phyloP scores from a whole-genome alignment of 2,797 vertebrate species.

The Ctenopoma kingsleyae region DNA sequence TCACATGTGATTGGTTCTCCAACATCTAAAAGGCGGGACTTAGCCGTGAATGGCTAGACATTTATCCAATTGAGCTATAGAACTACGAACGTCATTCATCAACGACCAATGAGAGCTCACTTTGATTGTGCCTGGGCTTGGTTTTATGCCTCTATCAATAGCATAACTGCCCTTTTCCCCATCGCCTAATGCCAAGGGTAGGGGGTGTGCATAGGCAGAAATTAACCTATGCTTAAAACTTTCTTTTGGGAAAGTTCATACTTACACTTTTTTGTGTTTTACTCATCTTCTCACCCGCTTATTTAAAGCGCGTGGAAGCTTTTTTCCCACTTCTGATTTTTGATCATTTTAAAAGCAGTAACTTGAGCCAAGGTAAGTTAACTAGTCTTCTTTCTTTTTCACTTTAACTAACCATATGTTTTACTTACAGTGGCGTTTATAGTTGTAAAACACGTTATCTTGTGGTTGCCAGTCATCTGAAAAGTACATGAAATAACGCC shows the following conservation, averaged over 20 bases:
- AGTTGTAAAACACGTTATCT: background rate
- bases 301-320: conserved; percentile 25
- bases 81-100: background rate
- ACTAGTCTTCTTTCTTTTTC: background rate
- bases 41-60: background rate
- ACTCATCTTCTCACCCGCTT: conserved; percentile 40
- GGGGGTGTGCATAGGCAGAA: conserved; percentile 84
- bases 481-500: background rate
- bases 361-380: conserved; percentile 73
- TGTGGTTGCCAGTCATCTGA: rapidly evolving
- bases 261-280: conserved; percentile 60
- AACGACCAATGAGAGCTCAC: conserved; percentile 69
- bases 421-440: rapidly evolving
- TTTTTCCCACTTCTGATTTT: conserved; percentile 6
- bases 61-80: conserved; percentile 57
- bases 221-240: conserved; percentile 81
- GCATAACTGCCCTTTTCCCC: conserved; percentile 47
- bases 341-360: conserved; percentile 18
- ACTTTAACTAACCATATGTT: background rate
- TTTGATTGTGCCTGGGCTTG: conserved; percentile 54
- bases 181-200: conserved; percentile 85
- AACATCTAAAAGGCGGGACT: conserved; percentile 18
- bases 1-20: conserved; percentile 39
- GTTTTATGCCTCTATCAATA: conserved; percentile 64
- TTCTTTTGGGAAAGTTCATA: conserved; percentile 73